A percentile compares a stretch with the other conserved stretches of the same genome.
Evolutionary conservation across 2,888 invertebrate species (phyloP).

Genomic region (Clunio marinus): DNA sequence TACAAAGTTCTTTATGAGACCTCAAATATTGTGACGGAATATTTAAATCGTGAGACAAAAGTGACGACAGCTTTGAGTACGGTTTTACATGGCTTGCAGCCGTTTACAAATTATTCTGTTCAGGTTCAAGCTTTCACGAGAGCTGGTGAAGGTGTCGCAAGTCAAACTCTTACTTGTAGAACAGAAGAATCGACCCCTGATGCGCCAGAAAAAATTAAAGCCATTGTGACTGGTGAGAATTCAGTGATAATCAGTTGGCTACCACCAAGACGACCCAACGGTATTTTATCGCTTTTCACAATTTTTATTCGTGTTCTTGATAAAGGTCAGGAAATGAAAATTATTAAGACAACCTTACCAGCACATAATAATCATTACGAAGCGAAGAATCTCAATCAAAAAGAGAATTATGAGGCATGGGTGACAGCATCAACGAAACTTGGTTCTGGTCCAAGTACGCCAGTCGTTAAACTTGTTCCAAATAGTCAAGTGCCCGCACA

Average conservation of each 20-base stretch:
- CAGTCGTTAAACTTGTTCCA: conserved; percentile 54
- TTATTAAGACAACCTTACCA: conserved; percentile 50
- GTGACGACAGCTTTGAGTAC: conserved; percentile 55
- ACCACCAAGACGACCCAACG: conserved; percentile 61
- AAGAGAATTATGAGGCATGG: conserved; percentile 59
- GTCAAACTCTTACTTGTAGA: conserved; percentile 55
- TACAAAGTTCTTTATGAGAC: conserved; percentile 72
- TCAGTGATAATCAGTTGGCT: conserved; percentile 62
- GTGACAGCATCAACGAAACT: conserved; percentile 60
- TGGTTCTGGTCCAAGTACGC: conserved; percentile 58
- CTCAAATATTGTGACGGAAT: conserved; percentile 47
- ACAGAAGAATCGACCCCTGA: conserved; percentile 52
- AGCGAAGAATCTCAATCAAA: conserved; percentile 54
- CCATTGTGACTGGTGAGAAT: conserved; percentile 57
- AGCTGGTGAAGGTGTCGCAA: conserved; percentile 59
- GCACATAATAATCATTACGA: conserved; percentile 55
- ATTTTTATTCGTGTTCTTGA: conserved; percentile 57
- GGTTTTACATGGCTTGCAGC: conserved; percentile 56
- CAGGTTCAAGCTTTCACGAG: conserved; percentile 60
- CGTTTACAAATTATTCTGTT: conserved; percentile 62
- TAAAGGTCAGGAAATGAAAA: conserved; percentile 55
- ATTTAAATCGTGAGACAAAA: conserved; percentile 52
- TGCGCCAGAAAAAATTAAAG: conserved; percentile 60
- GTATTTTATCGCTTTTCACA: conserved; percentile 59
- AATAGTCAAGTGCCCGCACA: conserved; percentile 46